Conservation (phyloP, 2,797 vertebrate species). For the Chelonia mydas region DNA sequence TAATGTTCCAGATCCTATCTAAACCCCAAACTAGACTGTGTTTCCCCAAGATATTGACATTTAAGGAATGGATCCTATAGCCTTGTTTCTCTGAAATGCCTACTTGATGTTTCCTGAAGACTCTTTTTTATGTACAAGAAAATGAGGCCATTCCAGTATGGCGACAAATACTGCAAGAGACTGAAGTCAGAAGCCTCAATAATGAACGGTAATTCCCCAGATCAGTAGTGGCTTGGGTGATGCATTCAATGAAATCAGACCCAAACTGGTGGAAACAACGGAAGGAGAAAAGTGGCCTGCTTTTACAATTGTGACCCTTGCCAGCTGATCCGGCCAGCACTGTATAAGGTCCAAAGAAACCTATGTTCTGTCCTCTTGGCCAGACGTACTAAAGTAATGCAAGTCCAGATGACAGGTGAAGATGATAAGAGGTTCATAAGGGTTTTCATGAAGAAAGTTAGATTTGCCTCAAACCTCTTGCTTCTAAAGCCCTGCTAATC, state of each 20-base stretch:
- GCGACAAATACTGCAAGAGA: neutral
- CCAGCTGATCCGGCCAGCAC: constrained; percentile 24
- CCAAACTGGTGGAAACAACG: neutral
- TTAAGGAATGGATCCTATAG: constrained; percentile 11
- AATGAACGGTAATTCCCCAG: neutral
- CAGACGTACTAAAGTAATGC: constrained; percentile 20
- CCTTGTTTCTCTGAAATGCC: neutral
- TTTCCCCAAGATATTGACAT: neutral
- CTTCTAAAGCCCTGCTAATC: constrained; percentile 11
- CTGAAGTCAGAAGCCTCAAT: neutral
- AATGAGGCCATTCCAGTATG: neutral
- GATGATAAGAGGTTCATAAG: constrained; percentile 13
- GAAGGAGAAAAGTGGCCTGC: neutral
- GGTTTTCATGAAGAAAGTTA: constrained; percentile 39
- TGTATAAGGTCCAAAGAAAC: constrained; percentile 11
- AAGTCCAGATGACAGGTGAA: constrained; percentile 33
- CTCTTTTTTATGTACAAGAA: constrained; percentile 14
- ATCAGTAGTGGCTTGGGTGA: neutral
- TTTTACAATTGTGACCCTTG: constrained; percentile 8
- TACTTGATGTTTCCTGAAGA: constrained; percentile 25
- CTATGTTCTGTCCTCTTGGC: constrained; percentile 19
- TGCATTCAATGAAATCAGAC: neutral
- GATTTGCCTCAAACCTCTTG: constrained; percentile 6
- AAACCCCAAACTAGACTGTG: neutral
- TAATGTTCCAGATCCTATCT: constrained; percentile 8